Conservation (phyloP, 2,113 vertebrate species). For the Oryzias woworae region DNA sequence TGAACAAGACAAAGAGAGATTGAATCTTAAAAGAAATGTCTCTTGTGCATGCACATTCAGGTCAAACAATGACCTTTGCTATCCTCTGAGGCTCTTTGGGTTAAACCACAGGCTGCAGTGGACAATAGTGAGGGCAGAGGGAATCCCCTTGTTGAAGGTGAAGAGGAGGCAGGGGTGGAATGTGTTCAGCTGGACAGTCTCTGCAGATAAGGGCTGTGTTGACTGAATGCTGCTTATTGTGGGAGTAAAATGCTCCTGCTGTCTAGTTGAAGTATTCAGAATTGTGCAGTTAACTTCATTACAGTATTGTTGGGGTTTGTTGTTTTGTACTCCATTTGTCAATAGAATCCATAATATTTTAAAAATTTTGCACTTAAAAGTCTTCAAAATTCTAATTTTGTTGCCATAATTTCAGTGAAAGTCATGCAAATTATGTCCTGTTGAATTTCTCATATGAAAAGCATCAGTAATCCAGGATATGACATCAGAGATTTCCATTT, state of each 20-base stretch:
- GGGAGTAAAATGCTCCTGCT: conserved; percentile 12
- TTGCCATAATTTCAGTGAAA: background rate
- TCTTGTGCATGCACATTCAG: conserved; percentile 45
- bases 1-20: conserved; percentile 49
- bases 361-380: background rate
- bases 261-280: background rate
- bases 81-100: conserved; percentile 30
- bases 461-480: too few species aligned
- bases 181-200: conserved; percentile 44
- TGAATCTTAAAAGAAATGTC: conserved; percentile 47
- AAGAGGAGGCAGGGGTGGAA: conserved; percentile 45
- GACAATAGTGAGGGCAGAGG: conserved; percentile 48
- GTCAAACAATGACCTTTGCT: conserved; percentile 62
- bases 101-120: conserved; percentile 37
- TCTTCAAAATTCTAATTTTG: background rate
- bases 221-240: conserved; percentile 17
- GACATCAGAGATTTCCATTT: too few species aligned
- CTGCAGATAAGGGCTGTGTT: conserved; percentile 43
- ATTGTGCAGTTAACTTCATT: background rate
- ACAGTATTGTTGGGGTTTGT: background rate
- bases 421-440: background rate
- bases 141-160: conserved; percentile 54
- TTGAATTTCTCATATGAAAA: too few species aligned
- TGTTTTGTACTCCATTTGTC: too few species aligned
- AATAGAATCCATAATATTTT: too few species aligned